phyloP scores from a whole-genome alignment of 1,140 invertebrate genomes.

The Whitmania pigra region DNA sequence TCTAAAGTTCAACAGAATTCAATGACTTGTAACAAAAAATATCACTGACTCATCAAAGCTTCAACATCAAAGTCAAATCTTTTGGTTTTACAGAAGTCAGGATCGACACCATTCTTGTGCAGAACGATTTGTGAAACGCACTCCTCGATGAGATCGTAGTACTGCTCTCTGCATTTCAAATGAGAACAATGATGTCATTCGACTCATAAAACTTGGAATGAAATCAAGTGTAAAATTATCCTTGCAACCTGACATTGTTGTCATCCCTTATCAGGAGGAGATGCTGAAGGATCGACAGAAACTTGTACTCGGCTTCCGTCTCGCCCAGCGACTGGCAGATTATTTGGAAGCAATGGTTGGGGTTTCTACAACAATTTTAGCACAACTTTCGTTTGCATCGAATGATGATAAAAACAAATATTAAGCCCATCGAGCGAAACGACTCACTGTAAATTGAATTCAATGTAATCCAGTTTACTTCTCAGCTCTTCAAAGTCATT shows the following conservation, averaged over 20 bases:
- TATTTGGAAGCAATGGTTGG: slow-evolving; percentile 81
- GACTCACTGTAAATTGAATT: not conserved
- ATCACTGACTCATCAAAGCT: slow-evolving; percentile 57
- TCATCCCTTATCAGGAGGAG: slow-evolving; percentile 86
- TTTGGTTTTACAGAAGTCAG: slow-evolving; percentile 68
- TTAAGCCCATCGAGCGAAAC: not conserved
- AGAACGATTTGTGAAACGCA: slow-evolving; percentile 91
- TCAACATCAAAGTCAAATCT: slow-evolving; percentile 82
- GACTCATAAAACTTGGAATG: not conserved
- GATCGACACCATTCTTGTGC: slow-evolving; percentile 82
- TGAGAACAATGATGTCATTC: not conserved
- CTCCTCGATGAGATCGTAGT: slow-evolving; percentile 92
- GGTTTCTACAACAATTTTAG: slow-evolving; percentile 45
- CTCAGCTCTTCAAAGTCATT: slow-evolving; percentile 16
- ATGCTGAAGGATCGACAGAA: slow-evolving; percentile 88
- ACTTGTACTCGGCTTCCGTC: slow-evolving; percentile 74
- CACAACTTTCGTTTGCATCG: too few species aligned
- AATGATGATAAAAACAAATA: too few species aligned
- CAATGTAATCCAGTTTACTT: not conserved
- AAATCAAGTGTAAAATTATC: not conserved
- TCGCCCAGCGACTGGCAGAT: slow-evolving; percentile 74
- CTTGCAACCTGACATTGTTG: slow-evolving; percentile 56
- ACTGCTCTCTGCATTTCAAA: slow-evolving; percentile 61
- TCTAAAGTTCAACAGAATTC: too few species aligned
- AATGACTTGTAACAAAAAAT: too few species aligned